A percentile compares a stretch with the other conserved stretches of the same genome.
Conservation (phyloP, 2,888 invertebrate species). For the Hipparchia sbordonii region DNA sequence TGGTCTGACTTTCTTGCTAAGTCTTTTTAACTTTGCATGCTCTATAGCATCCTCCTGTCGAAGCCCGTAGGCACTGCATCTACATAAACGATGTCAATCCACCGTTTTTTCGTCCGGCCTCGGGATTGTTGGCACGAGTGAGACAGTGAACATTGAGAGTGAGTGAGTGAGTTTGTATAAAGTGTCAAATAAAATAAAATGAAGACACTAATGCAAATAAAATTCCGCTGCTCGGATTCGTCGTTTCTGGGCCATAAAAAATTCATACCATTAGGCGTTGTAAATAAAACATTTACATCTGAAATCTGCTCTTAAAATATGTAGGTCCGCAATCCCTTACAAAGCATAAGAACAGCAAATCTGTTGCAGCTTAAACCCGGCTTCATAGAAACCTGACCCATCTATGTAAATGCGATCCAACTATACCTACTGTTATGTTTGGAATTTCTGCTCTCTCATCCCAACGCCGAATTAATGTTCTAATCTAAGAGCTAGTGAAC, state of each 20-base stretch:
- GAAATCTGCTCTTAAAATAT: background rate
- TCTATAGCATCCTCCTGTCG: too few relatives aligned
- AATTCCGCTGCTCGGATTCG: background rate
- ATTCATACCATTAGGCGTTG: background rate
- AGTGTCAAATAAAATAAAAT: too few relatives aligned
- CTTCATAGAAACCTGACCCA: constrained; percentile 15
- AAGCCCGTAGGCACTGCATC: too few relatives aligned
- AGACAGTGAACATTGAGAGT: too few relatives aligned
- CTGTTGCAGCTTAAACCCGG: constrained; percentile 9
- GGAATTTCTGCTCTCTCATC: constrained; percentile 4
- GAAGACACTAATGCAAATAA: too few relatives aligned
- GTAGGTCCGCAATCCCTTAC: background rate
- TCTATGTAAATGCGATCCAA: constrained; percentile 10
- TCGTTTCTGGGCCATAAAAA: background rate
- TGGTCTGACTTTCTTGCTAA: too few relatives aligned
- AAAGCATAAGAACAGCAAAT: constrained; percentile 5
- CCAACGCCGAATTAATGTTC: constrained; percentile 5
- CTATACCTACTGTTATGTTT: background rate
- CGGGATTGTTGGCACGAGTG: too few relatives aligned
- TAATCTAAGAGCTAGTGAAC: background rate
- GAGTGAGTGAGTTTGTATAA: too few relatives aligned
- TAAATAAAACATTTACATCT: constrained; percentile 8
- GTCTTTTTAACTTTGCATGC: too few relatives aligned
- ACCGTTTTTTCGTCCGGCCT: too few relatives aligned
- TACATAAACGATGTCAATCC: too few relatives aligned